Base-by-base conservation (phyloP, 2,888 invertebrate genomes). In the Pinctada fucata region DNA sequence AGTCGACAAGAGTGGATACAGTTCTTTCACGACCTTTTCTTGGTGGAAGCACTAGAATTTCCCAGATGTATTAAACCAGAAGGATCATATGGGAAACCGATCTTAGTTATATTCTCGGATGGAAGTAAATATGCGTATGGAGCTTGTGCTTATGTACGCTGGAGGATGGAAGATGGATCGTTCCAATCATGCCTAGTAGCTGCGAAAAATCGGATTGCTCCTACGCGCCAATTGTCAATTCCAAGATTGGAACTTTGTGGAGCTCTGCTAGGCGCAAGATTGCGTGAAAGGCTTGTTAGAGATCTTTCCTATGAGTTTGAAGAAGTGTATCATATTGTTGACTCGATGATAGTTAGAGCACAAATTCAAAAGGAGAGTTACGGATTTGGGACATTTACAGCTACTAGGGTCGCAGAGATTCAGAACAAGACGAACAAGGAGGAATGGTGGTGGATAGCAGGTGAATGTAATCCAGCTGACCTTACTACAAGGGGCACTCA, bases 141-240 rank as follows among this genome's bases (percentile, higher is more conserved):
- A 47, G 52, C 67, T 2, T 75, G 75, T 68, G 68, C 75, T 2
- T 75, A 75, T 75, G n/a, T 69, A n/a, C 13, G 75, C 51, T 75
- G 68, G 75, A 8, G 68, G 3, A 49, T 16, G 2, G 67, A 16
- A 4, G 6, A 31, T 10, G 51, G 63, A n/a, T 47, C 0, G 4
- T 67, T 47, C 47, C 31, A 51, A 6, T 13, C 68, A 5, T 52
- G 68, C 3, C 45, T 75, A n/a, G 31, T 75, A n/a, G 51, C 68
- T 1, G 66, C 67, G 50, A 68, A 75, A 16, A 68, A 68, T n/a
- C 16, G 68, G n/a, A 52, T 75, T 47, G 67, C 68, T 6, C 68
- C 68, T 6, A 65, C 63, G 31, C 67, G 31, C 16, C 68, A 75
- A 31, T 52, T 75, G 10, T 52, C 75, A 10, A 75, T 52, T 13